These are phyloP conservation scores for Xiphophorus maculatus DNA, from an alignment of 2,113 vertebrate genomes.

Conservation along the genomic window DNA sequence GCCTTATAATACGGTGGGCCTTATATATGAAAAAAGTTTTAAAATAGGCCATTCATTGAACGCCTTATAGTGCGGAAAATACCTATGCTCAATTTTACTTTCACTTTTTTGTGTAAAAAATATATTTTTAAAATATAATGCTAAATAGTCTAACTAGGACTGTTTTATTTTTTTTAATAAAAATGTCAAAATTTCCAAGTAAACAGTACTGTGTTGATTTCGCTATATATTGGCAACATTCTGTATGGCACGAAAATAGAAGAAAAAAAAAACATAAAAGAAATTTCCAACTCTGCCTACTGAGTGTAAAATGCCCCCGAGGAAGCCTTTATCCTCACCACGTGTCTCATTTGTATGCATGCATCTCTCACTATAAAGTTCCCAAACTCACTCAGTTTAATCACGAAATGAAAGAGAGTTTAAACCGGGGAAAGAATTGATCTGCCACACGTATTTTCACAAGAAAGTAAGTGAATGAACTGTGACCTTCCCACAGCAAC, in stretches of 20 bases:
- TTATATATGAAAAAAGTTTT: no score
- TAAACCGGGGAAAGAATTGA: background rate
- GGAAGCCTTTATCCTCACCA: background rate
- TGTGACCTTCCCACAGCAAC: background rate
- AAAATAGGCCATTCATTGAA: no score
- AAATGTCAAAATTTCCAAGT: background rate
- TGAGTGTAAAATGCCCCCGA: background rate
- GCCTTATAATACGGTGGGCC: no score
- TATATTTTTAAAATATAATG: no score
- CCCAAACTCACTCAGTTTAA: background rate
- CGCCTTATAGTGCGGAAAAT: no score
- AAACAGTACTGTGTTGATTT: background rate
- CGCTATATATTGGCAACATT: background rate
- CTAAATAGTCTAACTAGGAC: no score
- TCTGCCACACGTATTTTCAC: accelerated
- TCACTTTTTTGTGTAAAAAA: no score
- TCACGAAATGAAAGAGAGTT: background rate
- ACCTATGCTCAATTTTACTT: no score
- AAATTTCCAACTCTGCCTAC: background rate
- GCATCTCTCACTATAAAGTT: background rate
- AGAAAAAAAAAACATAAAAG: background rate
- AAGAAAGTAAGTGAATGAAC: constrained; percentile 3
- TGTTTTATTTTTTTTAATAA: no score
- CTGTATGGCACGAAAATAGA: background rate
- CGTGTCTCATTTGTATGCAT: background rate